Base-by-base conservation (phyloP, 2,797 vertebrate species). In the Diceros bicornis region DNA sequence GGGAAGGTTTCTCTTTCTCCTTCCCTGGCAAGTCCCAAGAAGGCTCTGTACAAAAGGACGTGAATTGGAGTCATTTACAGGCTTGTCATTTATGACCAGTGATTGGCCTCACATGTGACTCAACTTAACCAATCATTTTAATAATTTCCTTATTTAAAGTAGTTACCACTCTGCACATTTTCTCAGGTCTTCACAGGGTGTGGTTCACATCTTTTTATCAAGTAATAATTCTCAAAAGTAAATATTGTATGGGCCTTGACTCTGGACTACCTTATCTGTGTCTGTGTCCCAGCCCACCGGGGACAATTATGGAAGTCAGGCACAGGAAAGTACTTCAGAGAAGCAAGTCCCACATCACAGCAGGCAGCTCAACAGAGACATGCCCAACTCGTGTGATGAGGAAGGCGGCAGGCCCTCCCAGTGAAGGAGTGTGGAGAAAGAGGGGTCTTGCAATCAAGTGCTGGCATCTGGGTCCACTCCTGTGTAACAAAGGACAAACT, bases 361-460 rank as follows among this genome's bases (percentile, higher is more conserved):
- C 25, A 66, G 21, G 3, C 18, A 29, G 41, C 34, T 41, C 47
- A 5, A 0, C 2, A 12, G 57, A 37, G 37, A 72, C 16, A 32
- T 52, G 29, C 14, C 12, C 72, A 25, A 0, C 7, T 4, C 2
- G 1, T 3, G 21, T 2, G n/a, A 25, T 1, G 16, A 12, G 0
- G 37, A 5, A 7, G 17, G 3, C 1, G 7, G n/a, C 21, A n/a
- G 2, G 2, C 7, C 34, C 55, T 55, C 8, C 66, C 17, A 5
- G 55, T 0, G 1, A 11, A 6, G 5, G 4, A 2, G 0, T 7
- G 5, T 3, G 12, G 25, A 37, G 25, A 5, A 0, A 12, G 2
- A 7, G 16, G 4, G 9, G 1, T 12, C 17, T 4, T 37, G 4
- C 14, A 37, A 23, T 17, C 85, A 52, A 12, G 18, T 7, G 18